Percentiles rank a stretch among this genome's conserved stretches.
These are phyloP conservation scores for Sinelater perroti DNA, from an alignment of 2,888 invertebrate genomes.

Conservation along the genomic window DNA sequence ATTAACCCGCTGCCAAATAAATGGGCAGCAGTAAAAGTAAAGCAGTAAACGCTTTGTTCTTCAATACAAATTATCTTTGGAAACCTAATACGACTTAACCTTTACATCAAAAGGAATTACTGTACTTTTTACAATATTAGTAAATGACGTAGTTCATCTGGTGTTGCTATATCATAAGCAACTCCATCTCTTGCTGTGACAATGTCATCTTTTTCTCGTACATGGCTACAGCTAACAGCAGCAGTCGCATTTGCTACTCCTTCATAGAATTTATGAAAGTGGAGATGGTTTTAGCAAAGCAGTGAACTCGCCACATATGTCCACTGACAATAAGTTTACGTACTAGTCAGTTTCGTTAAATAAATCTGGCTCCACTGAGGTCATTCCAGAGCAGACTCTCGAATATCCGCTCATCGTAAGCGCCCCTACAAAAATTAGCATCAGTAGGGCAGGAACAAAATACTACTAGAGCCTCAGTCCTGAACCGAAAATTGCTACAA, in stretches of 20 bases:
- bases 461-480: conserved; percentile 47
- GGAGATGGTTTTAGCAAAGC: conserved; percentile 89
- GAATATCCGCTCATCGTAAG: conserved; percentile 65
- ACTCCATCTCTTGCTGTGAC: conserved; percentile 54
- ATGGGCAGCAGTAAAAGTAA: no score
- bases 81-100: no score
- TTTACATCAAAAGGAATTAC: no score
- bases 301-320: conserved; percentile 87
- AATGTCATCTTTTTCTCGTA: conserved; percentile 64
- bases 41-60: no score
- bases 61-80: no score
- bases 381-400: conserved; percentile 57
- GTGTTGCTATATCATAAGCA: conserved; percentile 54
- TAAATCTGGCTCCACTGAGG: conserved; percentile 51
- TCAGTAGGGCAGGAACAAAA: conserved; percentile 55
- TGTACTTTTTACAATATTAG: no score
- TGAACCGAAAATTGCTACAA: conserved; percentile 54
- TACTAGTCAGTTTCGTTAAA: conserved; percentile 64
- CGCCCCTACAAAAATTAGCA: conserved; percentile 66
- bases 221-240: conserved; percentile 61
- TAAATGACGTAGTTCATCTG: no score
- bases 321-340: conserved; percentile 69
- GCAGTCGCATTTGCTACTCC: conserved; percentile 62
- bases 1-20: no score
- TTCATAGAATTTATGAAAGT: conserved; percentile 70